Conservation (phyloP, 1,140 invertebrate species). For the Dermatophagoides farinae region DNA sequence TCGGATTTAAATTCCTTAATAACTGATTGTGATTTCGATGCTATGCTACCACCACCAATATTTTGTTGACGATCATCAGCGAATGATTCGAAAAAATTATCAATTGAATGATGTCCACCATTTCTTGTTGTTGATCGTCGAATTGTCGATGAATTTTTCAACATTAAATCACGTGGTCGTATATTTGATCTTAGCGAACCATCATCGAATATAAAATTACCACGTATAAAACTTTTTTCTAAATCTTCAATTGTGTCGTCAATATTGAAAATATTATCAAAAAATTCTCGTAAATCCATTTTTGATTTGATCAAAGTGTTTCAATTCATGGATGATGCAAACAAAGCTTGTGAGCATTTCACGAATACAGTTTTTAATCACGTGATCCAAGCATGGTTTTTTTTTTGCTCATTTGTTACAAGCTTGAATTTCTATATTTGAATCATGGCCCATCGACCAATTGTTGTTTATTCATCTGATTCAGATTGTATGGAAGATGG, state of each 20-base stretch:
- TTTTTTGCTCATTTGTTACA: too few species aligned
- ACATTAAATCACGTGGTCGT: slow-evolving; percentile 4
- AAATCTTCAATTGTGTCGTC: not conserved
- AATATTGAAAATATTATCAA: not conserved
- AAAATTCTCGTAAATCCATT: slow-evolving; percentile 5
- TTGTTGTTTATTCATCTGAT: too few species aligned
- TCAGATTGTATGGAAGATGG: too few species aligned
- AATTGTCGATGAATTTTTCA: not conserved
- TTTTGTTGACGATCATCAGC: not conserved
- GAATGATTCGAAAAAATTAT: not conserved
- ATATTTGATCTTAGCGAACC: not conserved
- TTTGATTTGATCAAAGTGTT: not conserved
- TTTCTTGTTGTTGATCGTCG: too few species aligned
- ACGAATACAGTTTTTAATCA: too few species aligned
- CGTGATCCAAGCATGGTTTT: too few species aligned
- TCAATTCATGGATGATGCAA: too few species aligned
- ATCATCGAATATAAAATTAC: not conserved
- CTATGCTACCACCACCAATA: too few species aligned
- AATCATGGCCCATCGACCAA: too few species aligned
- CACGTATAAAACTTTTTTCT: not conserved
- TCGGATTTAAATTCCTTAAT: not conserved
- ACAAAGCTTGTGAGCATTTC: too few species aligned
- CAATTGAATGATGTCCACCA: too few species aligned
- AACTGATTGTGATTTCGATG: not conserved
- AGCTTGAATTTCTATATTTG: too few species aligned